A percentile compares a stretch with the other conserved stretches of the same genome.
Conservation (phyloP, 2,888 invertebrate species). For the Pterobdella sp. region DNA sequence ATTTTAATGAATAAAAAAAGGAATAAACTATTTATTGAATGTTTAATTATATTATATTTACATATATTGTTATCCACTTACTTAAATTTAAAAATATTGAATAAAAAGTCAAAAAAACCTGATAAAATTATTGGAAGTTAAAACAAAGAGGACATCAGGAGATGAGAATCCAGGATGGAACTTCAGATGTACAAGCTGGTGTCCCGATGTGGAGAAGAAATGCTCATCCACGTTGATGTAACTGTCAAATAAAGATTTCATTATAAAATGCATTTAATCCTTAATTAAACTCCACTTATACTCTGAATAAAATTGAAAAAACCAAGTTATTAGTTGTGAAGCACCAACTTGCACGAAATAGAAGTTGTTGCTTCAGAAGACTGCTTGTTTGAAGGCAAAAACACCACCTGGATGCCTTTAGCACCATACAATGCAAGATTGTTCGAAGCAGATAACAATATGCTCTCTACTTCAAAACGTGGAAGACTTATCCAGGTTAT, state of each 20-base stretch:
- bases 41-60: too few species aligned
- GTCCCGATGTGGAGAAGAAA: conserved; percentile 59
- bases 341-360: conserved; percentile 15
- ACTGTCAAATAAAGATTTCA: conserved; percentile 53
- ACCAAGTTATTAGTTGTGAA: not conserved
- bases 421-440: conserved; percentile 65
- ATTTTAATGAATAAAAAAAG: not conserved
- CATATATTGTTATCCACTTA: not conserved
- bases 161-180: conserved; percentile 78
- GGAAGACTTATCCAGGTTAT: conserved; percentile 64
- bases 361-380: conserved; percentile 56
- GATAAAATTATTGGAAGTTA: conserved; percentile 77
- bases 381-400: conserved; percentile 66
- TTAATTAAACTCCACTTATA: not conserved
- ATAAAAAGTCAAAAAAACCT: conserved; percentile 56
- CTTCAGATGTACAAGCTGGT: conserved; percentile 57
- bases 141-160: conserved; percentile 68
- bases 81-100: conserved; percentile 1
- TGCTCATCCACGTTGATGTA: conserved; percentile 67
- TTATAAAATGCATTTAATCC: conserved; percentile 13
- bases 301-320: not conserved
- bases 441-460: conserved; percentile 61
- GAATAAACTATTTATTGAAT: too few species aligned
- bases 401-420: conserved; percentile 63
- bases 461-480: conserved; percentile 62